Conservation (phyloP, 2,888 invertebrate genomes). For the Pseudanteris insignis region DNA sequence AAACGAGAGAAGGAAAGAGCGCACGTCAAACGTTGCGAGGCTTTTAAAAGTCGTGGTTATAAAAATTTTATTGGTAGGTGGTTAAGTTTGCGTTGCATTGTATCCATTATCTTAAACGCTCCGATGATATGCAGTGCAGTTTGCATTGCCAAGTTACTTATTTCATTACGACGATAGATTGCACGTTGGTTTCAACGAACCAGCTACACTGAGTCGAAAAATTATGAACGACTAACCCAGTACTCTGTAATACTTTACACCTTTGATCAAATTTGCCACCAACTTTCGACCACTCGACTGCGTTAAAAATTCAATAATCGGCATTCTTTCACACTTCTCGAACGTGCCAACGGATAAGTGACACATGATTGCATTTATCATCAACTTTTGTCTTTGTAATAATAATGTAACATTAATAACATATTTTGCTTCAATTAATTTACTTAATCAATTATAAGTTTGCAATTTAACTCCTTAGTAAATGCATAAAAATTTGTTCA, state of each 20-base stretch:
- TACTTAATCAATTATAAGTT: too few relatives aligned
- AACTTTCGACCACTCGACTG: constrained; percentile 4
- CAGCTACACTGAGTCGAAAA: constrained; percentile 31
- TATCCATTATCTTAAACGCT: constrained; percentile 23
- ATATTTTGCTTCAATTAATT: too few relatives aligned
- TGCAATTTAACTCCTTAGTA: too few relatives aligned
- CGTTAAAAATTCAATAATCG: constrained; percentile 5
- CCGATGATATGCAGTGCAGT: too few relatives aligned
- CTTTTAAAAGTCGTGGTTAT: too few relatives aligned
- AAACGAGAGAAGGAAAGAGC: too few relatives aligned
- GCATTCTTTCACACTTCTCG: not conserved
- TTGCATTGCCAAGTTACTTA: constrained; percentile 30
- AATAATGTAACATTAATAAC: not conserved
- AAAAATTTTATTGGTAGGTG: too few relatives aligned
- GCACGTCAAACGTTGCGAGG: too few relatives aligned
- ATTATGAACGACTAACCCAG: constrained; percentile 20
- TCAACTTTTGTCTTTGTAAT: not conserved
- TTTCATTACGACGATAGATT: constrained; percentile 23
- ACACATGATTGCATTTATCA: not conserved
- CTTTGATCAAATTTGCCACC: constrained; percentile 25
- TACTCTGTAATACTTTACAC: constrained; percentile 23
- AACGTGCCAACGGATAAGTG: too few relatives aligned
- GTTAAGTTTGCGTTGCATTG: constrained; percentile 17
- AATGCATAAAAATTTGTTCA: too few relatives aligned
- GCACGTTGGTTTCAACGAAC: constrained; percentile 19